Evolutionary conservation across 2,888 invertebrate species (phyloP).

Genomic region (Ceratothoa steindachneri): DNA sequence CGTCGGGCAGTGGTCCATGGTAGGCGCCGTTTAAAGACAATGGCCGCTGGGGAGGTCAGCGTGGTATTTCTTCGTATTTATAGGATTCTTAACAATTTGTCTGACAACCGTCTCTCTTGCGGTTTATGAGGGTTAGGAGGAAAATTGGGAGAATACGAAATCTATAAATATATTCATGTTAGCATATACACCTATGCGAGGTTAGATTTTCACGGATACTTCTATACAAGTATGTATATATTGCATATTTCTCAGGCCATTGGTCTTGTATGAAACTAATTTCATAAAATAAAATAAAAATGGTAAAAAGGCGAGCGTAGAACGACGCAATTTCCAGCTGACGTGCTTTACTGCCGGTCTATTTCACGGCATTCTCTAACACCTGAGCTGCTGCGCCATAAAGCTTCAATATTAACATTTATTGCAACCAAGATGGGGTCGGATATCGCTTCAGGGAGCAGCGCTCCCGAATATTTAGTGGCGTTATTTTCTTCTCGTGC

Average conservation of each 20-base stretch:
- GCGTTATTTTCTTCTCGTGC: not conserved
- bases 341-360: not conserved
- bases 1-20: too few relatives aligned
- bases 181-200: too few relatives aligned
- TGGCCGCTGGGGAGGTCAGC: too few relatives aligned
- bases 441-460: not conserved
- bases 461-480: not conserved
- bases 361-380: not conserved
- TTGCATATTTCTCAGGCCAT: not conserved
- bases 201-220: too few relatives aligned
- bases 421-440: not conserved
- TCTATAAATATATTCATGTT: too few relatives aligned
- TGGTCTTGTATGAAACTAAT: not conserved
- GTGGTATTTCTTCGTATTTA: too few relatives aligned
- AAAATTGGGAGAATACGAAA: too few relatives aligned
- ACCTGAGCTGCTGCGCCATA: not conserved
- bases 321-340: not conserved
- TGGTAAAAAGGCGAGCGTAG: not conserved
- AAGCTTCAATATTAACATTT: slow-evolving; percentile 6
- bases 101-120: too few relatives aligned
- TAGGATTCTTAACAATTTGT: too few relatives aligned
- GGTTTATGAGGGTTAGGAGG: too few relatives aligned
- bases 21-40: too few relatives aligned
- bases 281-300: not conserved
- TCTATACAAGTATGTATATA: not conserved